Evolutionary conservation across 2,113 vertebrate genomes (phyloP).

Genomic region (Desmodus rotundus): DNA sequence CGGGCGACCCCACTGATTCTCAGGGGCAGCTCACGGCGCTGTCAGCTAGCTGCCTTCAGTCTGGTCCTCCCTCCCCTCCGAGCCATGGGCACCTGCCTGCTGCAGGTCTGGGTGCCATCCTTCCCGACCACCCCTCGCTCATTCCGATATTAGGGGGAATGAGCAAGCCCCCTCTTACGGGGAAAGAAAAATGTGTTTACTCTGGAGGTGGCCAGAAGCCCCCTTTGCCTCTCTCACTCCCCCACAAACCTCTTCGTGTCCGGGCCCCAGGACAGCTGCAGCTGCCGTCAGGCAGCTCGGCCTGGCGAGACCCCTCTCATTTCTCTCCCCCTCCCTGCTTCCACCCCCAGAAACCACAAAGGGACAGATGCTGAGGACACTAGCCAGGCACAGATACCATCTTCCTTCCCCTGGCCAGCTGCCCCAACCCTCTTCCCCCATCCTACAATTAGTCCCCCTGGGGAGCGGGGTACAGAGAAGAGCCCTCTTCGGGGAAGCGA

Average conservation of each 20-base stretch:
- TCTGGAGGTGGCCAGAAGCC: background rate
- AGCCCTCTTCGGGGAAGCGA: background rate
- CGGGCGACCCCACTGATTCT: fast-evolving
- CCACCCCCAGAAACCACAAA: constrained; percentile 30
- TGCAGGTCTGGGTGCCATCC: background rate
- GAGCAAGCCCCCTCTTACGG: background rate
- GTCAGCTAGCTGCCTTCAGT: background rate
- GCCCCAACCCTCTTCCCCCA: background rate
- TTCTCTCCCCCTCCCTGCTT: background rate
- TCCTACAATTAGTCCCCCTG: background rate
- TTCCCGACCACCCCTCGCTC: background rate
- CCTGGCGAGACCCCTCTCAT: background rate
- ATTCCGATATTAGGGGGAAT: background rate
- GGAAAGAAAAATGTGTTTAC: background rate
- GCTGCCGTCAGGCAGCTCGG: background rate
- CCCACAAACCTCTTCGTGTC: background rate
- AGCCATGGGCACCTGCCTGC: background rate
- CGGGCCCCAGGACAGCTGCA: background rate
- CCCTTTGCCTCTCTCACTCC: background rate
- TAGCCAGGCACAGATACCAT: constrained; percentile 29
- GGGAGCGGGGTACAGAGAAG: background rate
- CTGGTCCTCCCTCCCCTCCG: background rate
- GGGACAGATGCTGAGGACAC: constrained; percentile 55
- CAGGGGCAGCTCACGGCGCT: background rate
- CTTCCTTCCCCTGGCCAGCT: constrained; percentile 28